Conservation (phyloP, 2,888 invertebrate genomes). For the Tenodera sinensis region DNA sequence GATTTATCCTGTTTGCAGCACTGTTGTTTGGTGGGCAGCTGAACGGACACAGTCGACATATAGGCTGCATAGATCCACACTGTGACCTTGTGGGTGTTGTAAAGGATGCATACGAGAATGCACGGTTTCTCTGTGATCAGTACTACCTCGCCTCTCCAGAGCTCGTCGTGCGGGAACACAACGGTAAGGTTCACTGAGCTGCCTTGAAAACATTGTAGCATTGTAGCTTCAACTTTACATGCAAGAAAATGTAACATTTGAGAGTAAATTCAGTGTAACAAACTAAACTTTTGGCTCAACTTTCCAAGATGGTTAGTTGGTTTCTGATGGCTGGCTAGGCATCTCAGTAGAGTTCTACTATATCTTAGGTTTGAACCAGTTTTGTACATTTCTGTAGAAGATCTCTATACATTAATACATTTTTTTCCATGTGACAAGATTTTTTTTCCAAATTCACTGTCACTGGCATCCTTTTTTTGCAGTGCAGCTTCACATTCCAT, state of each 20-base stretch:
- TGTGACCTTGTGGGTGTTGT: constrained; percentile 90
- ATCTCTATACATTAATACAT: too few species aligned
- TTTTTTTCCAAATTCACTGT: too few species aligned
- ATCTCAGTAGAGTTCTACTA: too few species aligned
- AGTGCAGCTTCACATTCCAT: too few species aligned
- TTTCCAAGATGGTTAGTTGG: too few species aligned
- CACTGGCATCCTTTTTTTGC: too few species aligned
- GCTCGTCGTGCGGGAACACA: constrained; percentile 72
- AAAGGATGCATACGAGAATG: constrained; percentile 95
- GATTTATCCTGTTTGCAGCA: constrained; percentile 52
- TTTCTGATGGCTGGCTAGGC: too few species aligned
- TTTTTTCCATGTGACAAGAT: too few species aligned
- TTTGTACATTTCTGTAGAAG: too few species aligned
- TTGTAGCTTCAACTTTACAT: background rate
- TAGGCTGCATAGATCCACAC: constrained; percentile 95
- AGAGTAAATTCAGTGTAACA: background rate
- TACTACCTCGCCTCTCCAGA: constrained; percentile 95
- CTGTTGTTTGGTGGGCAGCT: constrained; percentile 74
- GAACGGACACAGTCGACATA: constrained; percentile 66
- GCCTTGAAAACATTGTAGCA: background rate
- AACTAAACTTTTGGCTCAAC: too few species aligned
- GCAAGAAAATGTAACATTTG: background rate
- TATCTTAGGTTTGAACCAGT: too few species aligned
- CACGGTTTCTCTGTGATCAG: constrained; percentile 95
- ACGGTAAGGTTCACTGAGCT: constrained; percentile 54